These are phyloP conservation scores for Fregetta grallaria DNA, from an alignment of 2,113 vertebrate species.

Conservation along the genomic window DNA sequence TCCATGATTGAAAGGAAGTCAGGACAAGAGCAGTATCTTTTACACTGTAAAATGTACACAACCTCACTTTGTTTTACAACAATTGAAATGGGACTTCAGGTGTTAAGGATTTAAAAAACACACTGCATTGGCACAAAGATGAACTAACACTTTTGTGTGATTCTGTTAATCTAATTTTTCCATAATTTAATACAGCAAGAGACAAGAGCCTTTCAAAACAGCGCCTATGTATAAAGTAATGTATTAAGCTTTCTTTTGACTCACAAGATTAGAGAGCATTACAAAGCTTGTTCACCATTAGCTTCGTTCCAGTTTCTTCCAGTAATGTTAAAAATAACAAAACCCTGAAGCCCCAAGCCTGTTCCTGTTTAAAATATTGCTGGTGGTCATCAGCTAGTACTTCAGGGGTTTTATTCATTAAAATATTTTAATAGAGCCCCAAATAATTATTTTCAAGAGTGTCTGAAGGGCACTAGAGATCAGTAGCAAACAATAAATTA, in stretches of 20 bases:
- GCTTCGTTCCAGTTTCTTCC: not conserved
- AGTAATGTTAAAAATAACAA: constrained; percentile 19
- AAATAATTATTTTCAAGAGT: constrained; percentile 60
- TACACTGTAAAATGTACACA: not conserved
- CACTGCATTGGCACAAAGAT: not conserved
- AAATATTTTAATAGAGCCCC: constrained; percentile 51
- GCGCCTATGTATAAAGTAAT: not conserved
- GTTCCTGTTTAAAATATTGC: not conserved
- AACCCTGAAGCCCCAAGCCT: not conserved
- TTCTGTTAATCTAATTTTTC: not conserved
- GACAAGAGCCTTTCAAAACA: not conserved
- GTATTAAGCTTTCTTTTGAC: not conserved
- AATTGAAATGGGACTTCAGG: not conserved
- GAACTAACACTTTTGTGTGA: not conserved
- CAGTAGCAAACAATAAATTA: constrained; percentile 60
- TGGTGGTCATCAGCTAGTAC: constrained; percentile 25
- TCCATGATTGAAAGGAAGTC: not conserved
- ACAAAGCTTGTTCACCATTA: not conserved
- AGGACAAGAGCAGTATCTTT: not conserved
- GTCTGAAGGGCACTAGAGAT: constrained; percentile 38
- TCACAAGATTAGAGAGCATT: constrained; percentile 4
- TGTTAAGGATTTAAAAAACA: not conserved
- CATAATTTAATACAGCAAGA: not conserved
- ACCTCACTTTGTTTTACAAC: not conserved
- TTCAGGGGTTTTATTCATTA: constrained; percentile 40